Evolutionary conservation across 2,113 vertebrate genomes (phyloP), one percentile per base, ranked within the genome.

Genomic region (Pelecanoides urinatrix): DNA sequence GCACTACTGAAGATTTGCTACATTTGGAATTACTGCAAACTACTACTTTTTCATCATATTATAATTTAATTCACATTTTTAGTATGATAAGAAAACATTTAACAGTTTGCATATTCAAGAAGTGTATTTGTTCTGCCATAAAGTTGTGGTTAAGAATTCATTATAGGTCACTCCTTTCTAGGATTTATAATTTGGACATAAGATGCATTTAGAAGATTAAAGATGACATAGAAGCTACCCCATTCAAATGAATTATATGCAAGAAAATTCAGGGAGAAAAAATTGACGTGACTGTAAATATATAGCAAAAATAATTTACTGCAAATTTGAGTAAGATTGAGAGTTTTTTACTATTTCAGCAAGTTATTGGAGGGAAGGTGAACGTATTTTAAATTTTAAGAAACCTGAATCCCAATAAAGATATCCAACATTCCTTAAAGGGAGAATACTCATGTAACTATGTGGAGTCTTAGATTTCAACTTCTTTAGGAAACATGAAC

Each of bases 1-100:
- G 98, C 97, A 77, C 97, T 97, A 76, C 92, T 97, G 94, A 98
- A 97, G 96, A 96, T 96, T 97, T 95, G 86, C 96, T 95, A 96
- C 95, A 82, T 98, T 98, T 97, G 94, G 95, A 97, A 97, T 98
- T 95, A 96, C 96, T 95, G 96, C 90, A 96, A 96, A 97, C 93
- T 96, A 53, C 92, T 95, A 96, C 92, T 96, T 98, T 98, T 96
- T 97, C 97, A 93, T 97, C 97, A 78, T 98, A 96, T 97, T 98
- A 97, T 97, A 97, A 98, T 98, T 98, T 98, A 97, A 98, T 97
- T 98, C 97, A 77, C 88, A 96, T 90, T 97, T 97, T 96, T 96
- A 94, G 70, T 63, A 95, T 49, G 97, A 98, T 97, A 97, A 98
- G 96, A 94, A 98, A 97, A 90, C 94, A 94, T 86, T 97, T 96